phyloP scores from a whole-genome alignment of 2,113 vertebrate genomes.

The Gymnobelideus leadbeateri region DNA sequence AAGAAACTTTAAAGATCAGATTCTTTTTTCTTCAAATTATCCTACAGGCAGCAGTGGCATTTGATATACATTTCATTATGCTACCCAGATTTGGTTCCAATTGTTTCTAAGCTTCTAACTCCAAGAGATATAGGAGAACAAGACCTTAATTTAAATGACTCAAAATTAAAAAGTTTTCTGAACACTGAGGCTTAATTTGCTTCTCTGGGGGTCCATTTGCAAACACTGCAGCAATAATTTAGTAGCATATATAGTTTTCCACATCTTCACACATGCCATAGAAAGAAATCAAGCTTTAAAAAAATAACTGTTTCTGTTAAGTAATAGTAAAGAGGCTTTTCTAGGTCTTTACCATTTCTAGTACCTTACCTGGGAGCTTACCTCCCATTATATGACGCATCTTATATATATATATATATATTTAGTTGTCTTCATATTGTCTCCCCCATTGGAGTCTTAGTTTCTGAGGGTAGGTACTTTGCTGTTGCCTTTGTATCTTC shows the following conservation, averaged over 20 bases:
- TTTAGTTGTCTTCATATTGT: neutral
- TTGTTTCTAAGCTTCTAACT: neutral
- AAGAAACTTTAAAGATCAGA: neutral
- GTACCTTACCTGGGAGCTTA: no score
- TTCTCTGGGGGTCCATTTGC: neutral
- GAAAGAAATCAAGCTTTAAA: neutral
- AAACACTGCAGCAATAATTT: neutral
- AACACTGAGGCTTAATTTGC: neutral
- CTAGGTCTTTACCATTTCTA: neutral
- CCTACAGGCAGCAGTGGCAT: neutral
- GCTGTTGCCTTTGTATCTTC: neutral
- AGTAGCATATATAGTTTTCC: neutral
- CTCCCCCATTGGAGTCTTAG: neutral
- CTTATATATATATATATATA: neutral
- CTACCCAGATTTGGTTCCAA: neutral
- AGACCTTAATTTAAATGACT: slow-evolving; percentile 5
- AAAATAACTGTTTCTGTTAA: neutral
- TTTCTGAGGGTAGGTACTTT: neutral
- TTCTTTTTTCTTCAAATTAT: neutral
- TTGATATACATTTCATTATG: neutral
- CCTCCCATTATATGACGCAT: neutral
- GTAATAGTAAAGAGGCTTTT: neutral
- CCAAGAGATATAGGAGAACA: neutral
- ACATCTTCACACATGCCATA: neutral
- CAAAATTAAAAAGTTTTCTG: neutral